Evolutionary conservation across 1,140 invertebrate species (phyloP), one percentile per base, ranked within the genome.

Genomic region (Drosophila ficusphila): DNA sequence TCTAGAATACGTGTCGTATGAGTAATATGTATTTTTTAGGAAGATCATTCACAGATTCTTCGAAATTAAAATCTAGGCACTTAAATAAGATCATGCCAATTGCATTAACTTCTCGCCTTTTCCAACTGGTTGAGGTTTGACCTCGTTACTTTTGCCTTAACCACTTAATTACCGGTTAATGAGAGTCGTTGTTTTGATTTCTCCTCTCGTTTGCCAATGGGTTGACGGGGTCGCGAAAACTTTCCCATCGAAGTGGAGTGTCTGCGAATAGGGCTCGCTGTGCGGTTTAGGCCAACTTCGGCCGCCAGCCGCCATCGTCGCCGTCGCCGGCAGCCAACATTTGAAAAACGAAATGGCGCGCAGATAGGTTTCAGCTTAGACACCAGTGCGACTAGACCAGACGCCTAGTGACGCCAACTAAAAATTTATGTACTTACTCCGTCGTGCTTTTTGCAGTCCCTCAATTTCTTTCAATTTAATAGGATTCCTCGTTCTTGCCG

Each of bases 301-400:
- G 79, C 76, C 81, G 81, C 72, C 81, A 85, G 82, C 78, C 82
- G 79, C 79, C 79, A 39, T 16, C 25, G 73, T 71, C 42, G 48
- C 47, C 70, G 74, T 42, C 54, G 53, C 72, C 56, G 78, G 79
- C 79, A 81, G 79, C 79, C 79, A 88, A 76, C 73, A 88, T 74
- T 86, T 61, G 77, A 79, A 65, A 67, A 74, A 73, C 77, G 44
- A 86, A 88, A 78, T 86, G 85, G 77, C 62, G 83, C 82, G 73
- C 74, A 81, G 67, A 88, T 77, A 78, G 79, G 79, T 85, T 85
- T 85, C 56, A 72, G 79, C 82, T 81, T 88, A 76, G 78, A 88
- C 81, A 74, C 73, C 82, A 86, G 60, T 76, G 77, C 72, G 81
- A 81, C 81, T 67, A 79, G 81, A 77, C 85, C 68, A 78, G 82